Evolutionary conservation across 1,140 invertebrate species (phyloP).

Genomic region (Acromyrmex charruanus): DNA sequence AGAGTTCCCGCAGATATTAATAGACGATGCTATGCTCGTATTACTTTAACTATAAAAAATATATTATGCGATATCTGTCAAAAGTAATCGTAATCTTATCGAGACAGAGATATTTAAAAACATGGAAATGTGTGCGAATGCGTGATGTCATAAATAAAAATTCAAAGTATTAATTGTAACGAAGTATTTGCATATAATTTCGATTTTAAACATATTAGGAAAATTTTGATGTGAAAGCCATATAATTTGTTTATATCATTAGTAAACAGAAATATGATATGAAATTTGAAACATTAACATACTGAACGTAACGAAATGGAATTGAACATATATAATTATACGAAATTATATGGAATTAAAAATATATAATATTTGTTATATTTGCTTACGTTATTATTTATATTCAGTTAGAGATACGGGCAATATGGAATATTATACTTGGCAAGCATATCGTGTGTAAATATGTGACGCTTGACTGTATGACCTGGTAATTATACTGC

Average conservation of each 20-base stretch:
- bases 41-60: background rate
- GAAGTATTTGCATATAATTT: background rate
- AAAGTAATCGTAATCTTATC: background rate
- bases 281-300: background rate
- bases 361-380: conserved; percentile 18
- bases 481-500: conserved; percentile 23
- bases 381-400: background rate
- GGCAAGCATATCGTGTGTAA: conserved; percentile 12
- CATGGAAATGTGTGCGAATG: background rate
- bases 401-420: conserved; percentile 2
- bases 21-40: background rate
- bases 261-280: background rate
- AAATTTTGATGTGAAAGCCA: background rate
- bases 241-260: background rate
- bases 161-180: background rate
- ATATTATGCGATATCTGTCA: background rate
- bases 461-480: conserved; percentile 27
- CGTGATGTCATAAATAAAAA: background rate
- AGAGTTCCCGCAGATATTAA: conserved; percentile 29
- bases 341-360: background rate
- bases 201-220: too few relatives aligned
- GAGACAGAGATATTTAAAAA: background rate
- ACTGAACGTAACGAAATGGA: background rate
- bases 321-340: conserved; percentile 14
- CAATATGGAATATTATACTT: conserved; percentile 9